These are phyloP conservation scores for Oscheius sp. DNA, from an alignment of 2,888 invertebrate genomes.

Conservation along the genomic window DNA sequence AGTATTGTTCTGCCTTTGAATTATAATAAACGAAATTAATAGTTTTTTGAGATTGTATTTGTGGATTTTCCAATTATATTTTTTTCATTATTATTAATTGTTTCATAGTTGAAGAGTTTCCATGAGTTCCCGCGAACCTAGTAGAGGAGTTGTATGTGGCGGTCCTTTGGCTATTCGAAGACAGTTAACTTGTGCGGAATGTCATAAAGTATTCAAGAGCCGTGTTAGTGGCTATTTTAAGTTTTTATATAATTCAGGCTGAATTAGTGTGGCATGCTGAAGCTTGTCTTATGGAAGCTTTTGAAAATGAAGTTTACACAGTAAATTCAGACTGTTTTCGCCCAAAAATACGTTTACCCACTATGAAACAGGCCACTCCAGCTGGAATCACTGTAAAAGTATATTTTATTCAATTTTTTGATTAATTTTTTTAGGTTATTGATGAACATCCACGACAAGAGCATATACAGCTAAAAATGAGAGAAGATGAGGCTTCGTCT, in stretches of 20 bases:
- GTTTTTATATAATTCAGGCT: conserved; percentile 31
- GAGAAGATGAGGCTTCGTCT: not conserved
- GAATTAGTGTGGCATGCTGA: conserved; percentile 58
- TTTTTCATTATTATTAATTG: no score
- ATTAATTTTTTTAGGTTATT: not conserved
- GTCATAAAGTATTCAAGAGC: conserved; percentile 52
- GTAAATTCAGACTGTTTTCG: conserved; percentile 27
- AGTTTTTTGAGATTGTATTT: no score
- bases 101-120: no score
- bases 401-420: not conserved
- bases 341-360: not conserved
- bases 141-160: conserved; percentile 2
- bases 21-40: no score
- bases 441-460: conserved; percentile 25
- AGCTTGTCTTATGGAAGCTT: conserved; percentile 56
- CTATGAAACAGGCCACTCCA: conserved; percentile 5
- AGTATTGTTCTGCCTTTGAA: not conserved
- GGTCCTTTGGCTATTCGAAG: conserved; percentile 28
- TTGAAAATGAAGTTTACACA: conserved; percentile 53
- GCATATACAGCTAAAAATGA: conserved; percentile 19
- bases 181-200: conserved; percentile 52
- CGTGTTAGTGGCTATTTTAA: conserved; percentile 35
- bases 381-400: conserved; percentile 34
- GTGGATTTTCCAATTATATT: no score
- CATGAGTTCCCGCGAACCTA: not conserved